Base-by-base conservation (phyloP, 1,140 invertebrate species). In the Drosophila bocki region DNA sequence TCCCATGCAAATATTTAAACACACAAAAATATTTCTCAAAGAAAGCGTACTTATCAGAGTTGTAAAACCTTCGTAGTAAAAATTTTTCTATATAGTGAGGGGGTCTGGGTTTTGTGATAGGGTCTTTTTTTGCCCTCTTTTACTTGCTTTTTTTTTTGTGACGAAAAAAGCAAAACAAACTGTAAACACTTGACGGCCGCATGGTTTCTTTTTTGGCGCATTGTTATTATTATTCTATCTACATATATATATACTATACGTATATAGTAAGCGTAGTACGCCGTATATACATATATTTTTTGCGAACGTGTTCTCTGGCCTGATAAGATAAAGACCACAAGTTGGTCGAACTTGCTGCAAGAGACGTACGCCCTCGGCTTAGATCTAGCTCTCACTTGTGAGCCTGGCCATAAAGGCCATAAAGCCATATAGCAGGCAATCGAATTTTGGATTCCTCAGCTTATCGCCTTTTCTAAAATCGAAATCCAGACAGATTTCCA, bases 171-270 rank as follows among this genome's bases (percentile, higher is more conserved):
- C 82, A 81, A 85, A 85, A 81, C 47, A 81, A 85, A 75, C 60
- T 47, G 56, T 68, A 82, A 79, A 71, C 79, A 82, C 83, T 82
- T 76, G 83, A 80, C 62, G 83, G 82, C 70, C 82, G 57, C 85
- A 63, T 86, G 83, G 68, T 69, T 82, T 58, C 63, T 53, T 64
- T 82, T 87, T 86, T 68, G 79, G 82, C 75, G 75, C 62, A 83
- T 85, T 85, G 81, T 80, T 85, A 79, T 86, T 86, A 82, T 82
- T 87, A 78, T 78, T 86, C 53, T 65, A n/a, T n/a, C n/a, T n/a
- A n/a, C n/a, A n/a, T n/a, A n/a, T n/a, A n/a, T n/a, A n/a, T n/a
- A n/a, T n/a, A n/a, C n/a, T n/a, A n/a, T n/a, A n/a, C n/a, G n/a
- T n/a, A 62, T 67, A 77, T 58, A 71, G 57, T 64, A 71, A 44